phyloP scores from a whole-genome alignment of 2,888 invertebrate species.

The Drosophila nigricruria region DNA sequence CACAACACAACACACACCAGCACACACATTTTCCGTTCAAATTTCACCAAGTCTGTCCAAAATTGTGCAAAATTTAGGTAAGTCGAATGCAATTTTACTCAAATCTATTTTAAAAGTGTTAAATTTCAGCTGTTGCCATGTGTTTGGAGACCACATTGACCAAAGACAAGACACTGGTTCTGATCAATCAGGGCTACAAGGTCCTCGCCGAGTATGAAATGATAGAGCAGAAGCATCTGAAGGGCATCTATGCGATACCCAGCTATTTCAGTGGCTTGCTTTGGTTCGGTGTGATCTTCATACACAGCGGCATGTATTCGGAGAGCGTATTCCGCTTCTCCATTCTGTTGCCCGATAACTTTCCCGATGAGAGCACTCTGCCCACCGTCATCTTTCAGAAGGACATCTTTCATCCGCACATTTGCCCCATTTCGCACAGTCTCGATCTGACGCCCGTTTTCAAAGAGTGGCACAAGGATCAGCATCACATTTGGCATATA shows the following conservation, averaged over 20 bases:
- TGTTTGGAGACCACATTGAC: conserved; percentile 40
- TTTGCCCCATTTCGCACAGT: conserved; percentile 91
- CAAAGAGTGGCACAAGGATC: conserved; percentile 92
- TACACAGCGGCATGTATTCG: conserved; percentile 94
- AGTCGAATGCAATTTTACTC: not conserved
- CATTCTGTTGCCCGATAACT: conserved; percentile 93
- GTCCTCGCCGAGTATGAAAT: conserved; percentile 67
- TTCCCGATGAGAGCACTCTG: conserved; percentile 87
- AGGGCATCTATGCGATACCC: conserved; percentile 68
- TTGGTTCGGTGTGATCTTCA: conserved; percentile 88
- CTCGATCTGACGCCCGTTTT: conserved; percentile 90
- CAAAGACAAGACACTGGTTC: conserved; percentile 34
- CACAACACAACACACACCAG: conserved; percentile 10
- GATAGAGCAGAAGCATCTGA: conserved; percentile 52
- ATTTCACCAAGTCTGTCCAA: conserved; percentile 13
- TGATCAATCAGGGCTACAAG: conserved; percentile 65
- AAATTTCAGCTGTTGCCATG: conserved; percentile 25
- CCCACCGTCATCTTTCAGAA: conserved; percentile 91
- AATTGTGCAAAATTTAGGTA: conserved; percentile 23
- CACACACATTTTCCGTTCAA: conserved; percentile 12
- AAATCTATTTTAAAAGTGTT: not conserved
- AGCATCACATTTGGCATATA: conserved; percentile 95
- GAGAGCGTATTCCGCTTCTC: conserved; percentile 96
- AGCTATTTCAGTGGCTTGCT: conserved; percentile 58
- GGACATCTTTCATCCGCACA: conserved; percentile 94